Evolutionary conservation across 2,888 invertebrate species (phyloP).

Genomic region (Phania funesta): DNA sequence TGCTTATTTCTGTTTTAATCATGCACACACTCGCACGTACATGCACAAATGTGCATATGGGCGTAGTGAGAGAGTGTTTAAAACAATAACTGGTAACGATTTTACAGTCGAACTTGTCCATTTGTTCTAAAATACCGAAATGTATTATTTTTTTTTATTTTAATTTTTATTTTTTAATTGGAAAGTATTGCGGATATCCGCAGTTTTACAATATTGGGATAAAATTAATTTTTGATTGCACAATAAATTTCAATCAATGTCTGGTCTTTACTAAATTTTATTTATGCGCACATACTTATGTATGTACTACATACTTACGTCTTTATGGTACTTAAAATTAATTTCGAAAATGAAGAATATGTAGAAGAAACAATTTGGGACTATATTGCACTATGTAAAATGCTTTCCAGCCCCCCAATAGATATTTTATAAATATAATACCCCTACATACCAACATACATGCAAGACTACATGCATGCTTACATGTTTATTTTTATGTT

Average conservation of each 20-base stretch:
- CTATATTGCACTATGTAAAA: slow-evolving; percentile 12
- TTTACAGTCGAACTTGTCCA: slow-evolving; percentile 42
- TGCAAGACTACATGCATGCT: too few species aligned
- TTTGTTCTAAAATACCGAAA: slow-evolving; percentile 44
- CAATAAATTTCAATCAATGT: slow-evolving; percentile 41
- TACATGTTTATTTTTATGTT: slow-evolving; percentile 4
- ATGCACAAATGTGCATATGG: neutral
- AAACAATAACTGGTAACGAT: slow-evolving; percentile 47
- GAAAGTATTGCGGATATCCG: slow-evolving; percentile 59
- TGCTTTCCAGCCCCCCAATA: slow-evolving; percentile 26
- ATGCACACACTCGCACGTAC: neutral
- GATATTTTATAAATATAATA: neutral
- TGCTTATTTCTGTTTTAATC: slow-evolving; percentile 35
- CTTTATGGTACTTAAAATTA: too few species aligned
- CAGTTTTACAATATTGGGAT: slow-evolving; percentile 49
- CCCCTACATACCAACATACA: neutral
- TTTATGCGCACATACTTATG: neutral
- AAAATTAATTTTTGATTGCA: slow-evolving; percentile 45
- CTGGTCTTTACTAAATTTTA: slow-evolving; percentile 16
- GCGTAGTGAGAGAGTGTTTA: slow-evolving; percentile 46
- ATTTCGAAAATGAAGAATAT: too few species aligned
- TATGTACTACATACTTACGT: neutral
- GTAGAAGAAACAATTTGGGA: neutral
- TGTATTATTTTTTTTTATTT: neutral
- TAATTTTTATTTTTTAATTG: slow-evolving; percentile 35